These are phyloP conservation scores for Microcebus jonahi DNA, from an alignment of 2,113 vertebrate species.

Conservation along the genomic window DNA sequence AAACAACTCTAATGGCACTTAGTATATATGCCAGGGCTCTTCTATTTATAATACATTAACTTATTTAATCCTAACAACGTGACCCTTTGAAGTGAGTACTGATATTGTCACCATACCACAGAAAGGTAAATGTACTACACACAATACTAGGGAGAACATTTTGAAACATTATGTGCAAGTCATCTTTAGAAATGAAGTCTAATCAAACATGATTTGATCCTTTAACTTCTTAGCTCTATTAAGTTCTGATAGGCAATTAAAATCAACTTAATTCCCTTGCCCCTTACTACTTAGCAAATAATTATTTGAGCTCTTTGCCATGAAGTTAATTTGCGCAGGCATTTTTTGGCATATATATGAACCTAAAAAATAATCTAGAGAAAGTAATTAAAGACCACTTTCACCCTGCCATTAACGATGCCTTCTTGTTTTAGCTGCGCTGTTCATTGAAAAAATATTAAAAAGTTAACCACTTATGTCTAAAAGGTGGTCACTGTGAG, in stretches of 20 bases:
- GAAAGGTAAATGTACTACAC: not conserved
- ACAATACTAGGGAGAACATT: not conserved
- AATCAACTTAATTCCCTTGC: slow-evolving; percentile 5
- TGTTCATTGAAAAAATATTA: not conserved
- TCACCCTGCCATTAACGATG: slow-evolving; percentile 47
- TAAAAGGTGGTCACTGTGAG: not conserved
- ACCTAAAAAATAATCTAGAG: slow-evolving; percentile 27
- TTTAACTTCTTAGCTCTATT: slow-evolving; percentile 51
- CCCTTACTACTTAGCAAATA: slow-evolving; percentile 49
- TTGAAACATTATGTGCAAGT: not conserved
- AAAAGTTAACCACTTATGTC: slow-evolving; percentile 11
- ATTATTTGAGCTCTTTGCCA: slow-evolving; percentile 65
- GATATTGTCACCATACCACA: not conserved
- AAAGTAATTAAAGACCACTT: slow-evolving; percentile 63
- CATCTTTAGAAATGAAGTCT: not conserved
- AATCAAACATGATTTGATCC: slow-evolving; percentile 33
- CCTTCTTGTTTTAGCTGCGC: not conserved
- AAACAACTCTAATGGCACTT: not conserved
- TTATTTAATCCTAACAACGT: not conserved
- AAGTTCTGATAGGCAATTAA: slow-evolving; percentile 68
- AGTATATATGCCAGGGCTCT: not conserved
- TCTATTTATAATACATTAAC: not conserved
- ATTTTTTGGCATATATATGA: slow-evolving; percentile 68
- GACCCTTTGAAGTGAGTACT: not conserved
- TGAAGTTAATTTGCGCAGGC: slow-evolving; percentile 73